phyloP scores from a whole-genome alignment of 2,888 invertebrate species.

The Dichetophora obliterata region DNA sequence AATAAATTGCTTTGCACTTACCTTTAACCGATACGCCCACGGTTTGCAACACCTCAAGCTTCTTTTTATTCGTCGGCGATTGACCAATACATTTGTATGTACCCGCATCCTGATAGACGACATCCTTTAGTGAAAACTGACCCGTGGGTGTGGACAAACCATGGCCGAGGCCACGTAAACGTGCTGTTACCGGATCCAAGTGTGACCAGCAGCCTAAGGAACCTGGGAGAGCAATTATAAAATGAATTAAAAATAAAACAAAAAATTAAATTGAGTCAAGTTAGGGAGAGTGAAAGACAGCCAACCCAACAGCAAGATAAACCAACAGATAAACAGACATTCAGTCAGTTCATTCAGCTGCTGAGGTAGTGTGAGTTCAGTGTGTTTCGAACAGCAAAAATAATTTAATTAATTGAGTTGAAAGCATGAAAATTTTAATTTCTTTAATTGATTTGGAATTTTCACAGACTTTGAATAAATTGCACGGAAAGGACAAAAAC shows the following conservation, averaged over 20 bases:
- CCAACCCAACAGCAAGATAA: not conserved
- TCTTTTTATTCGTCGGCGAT: constrained; percentile 69
- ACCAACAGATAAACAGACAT: constrained; percentile 9
- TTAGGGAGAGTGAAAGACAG: not conserved
- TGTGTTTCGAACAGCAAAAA: constrained; percentile 16
- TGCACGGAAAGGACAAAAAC: constrained; percentile 40
- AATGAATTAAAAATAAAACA: constrained; percentile 30
- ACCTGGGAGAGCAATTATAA: constrained; percentile 64
- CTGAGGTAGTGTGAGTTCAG: not conserved
- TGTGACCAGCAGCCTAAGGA: constrained; percentile 78
- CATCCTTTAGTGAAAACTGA: constrained; percentile 77
- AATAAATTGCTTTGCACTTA: constrained; percentile 60
- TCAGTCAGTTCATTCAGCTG: not conserved
- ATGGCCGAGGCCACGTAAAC: constrained; percentile 73
- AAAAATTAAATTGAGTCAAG: constrained; percentile 25
- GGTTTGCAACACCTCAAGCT: constrained; percentile 72
- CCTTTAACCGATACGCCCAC: constrained; percentile 73
- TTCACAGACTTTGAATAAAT: constrained; percentile 26
- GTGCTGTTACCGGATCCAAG: constrained; percentile 71
- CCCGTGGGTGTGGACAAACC: constrained; percentile 73
- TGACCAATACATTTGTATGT: constrained; percentile 80
- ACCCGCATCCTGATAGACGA: constrained; percentile 83
- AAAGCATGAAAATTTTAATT: constrained; percentile 60
- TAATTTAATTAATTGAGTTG: constrained; percentile 64
- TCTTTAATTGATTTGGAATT: constrained; percentile 62